These are phyloP conservation scores for Pelodiscus sinensis DNA, from an alignment of 2,113 vertebrate genomes.

Conservation along the genomic window DNA sequence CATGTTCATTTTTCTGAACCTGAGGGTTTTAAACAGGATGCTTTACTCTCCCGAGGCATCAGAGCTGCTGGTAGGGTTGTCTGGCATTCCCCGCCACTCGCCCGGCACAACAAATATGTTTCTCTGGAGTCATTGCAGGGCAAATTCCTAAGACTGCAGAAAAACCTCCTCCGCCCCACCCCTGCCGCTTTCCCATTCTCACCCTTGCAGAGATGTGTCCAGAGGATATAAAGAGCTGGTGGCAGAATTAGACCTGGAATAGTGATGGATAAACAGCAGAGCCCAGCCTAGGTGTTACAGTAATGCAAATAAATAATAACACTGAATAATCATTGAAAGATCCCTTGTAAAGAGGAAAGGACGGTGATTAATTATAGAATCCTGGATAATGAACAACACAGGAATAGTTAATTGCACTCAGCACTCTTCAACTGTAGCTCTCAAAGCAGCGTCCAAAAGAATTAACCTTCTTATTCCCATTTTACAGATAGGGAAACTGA, in stretches of 20 bases:
- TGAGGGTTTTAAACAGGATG: neutral
- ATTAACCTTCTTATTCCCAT: neutral
- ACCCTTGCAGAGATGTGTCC: neutral
- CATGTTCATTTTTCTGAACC: neutral
- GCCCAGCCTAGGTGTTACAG: accelerated
- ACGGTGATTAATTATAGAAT: neutral
- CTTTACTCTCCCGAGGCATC: neutral
- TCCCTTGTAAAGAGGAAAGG: neutral
- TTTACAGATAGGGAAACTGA: slow-evolving; percentile 31
- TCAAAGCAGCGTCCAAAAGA: accelerated
- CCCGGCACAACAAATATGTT: neutral
- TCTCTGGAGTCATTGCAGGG: neutral
- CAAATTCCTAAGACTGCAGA: neutral
- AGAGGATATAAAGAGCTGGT: neutral
- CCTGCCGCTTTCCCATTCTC: neutral
- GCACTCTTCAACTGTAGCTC: neutral
- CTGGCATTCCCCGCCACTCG: neutral
- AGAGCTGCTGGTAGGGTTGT: neutral
- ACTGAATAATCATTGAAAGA: neutral
- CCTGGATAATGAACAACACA: neutral
- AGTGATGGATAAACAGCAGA: neutral
- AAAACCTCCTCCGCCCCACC: neutral
- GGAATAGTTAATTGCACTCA: neutral
- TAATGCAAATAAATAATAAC: neutral
- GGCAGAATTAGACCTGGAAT: neutral